Conservation (phyloP, 2,888 invertebrate species). For the Penaeus monodon region DNA sequence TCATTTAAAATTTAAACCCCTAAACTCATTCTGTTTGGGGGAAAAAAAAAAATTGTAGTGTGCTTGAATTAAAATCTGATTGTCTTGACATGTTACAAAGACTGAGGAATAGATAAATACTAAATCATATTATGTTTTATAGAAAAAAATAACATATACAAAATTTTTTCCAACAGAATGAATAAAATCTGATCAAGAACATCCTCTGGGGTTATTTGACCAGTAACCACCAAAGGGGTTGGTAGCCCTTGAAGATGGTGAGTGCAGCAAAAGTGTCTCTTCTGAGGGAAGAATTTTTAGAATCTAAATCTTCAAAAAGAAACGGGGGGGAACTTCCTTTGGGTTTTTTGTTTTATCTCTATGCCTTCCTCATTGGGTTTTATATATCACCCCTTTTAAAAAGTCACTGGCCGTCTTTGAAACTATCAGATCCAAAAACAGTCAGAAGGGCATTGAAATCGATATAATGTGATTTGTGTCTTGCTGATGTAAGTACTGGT, state of each 20-base stretch:
- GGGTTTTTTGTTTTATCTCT: no score
- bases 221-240: slow-evolving; percentile 82
- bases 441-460: slow-evolving; percentile 19
- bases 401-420: neutral
- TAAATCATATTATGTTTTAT: no score
- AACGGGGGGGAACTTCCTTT: neutral
- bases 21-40: no score
- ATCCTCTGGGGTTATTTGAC: slow-evolving; percentile 68
- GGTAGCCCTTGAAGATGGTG: slow-evolving; percentile 78
- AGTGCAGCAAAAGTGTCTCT: slow-evolving; percentile 75
- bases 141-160: no score
- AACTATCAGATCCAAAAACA: slow-evolving; percentile 1
- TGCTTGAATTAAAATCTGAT: no score
- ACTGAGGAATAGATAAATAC: no score
- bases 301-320: neutral
- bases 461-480: slow-evolving; percentile 52
- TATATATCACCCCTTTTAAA: no score
- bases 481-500: slow-evolving; percentile 40
- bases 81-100: no score
- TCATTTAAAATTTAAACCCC: no score
- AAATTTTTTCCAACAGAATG: slow-evolving; percentile 86
- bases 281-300: slow-evolving; percentile 30
- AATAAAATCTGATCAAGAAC: slow-evolving; percentile 83
- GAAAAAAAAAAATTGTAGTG: no score
- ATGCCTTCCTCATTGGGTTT: neutral